Evolutionary conservation across 1,140 invertebrate genomes (phyloP), one percentile per base, ranked within the genome.

Genomic region (Scaptomyza graminum): DNA sequence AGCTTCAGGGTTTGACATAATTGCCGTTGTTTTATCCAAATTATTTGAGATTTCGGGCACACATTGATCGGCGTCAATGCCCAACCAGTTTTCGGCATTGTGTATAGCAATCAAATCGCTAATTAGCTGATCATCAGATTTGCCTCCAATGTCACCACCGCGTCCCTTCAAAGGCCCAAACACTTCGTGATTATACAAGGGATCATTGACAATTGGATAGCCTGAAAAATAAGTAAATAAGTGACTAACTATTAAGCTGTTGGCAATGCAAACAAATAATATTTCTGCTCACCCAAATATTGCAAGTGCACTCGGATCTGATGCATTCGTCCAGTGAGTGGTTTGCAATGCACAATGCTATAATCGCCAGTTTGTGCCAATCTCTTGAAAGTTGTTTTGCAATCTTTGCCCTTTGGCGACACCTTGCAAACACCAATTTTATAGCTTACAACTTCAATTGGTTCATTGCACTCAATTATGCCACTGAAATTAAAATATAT

Each of bases 291-390:
- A 69, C 70, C 74, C 0, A 76, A 50, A 57, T 97, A 99, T 92
- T 99, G 98, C 22, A 99, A 94, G 92, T 99, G 98, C 16, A 99
- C 98, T 68, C 98, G 94, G 73, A 99, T 99, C 92, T 99, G 98
- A 92, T 99, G 98, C 95, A 99, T 99, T 68, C 98, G 93, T 0
- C 98, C 98, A 1, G 98, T 99, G 84, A 96, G 95, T 0, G 98
- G 97, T 77, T 95, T 95, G 93, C 98, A 99, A n/a, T 96, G 93
- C 1, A 99, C 98, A 16, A 99, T 96, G 83, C 97, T 99, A 0
- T 97, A 96, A 83, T 95, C 96, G 5, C 93, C 93, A 93, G 98
- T 97, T 92, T 94, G 96, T 51, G 96, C 97, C 5, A 99, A 90
- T 80, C 96, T 94, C 90, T 97, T 95, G 93, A 99, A 98, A 60